Evolutionary conservation across 2,113 vertebrate species (phyloP), one percentile per base, ranked within the genome.

Genomic region (Trachemys scripta): DNA sequence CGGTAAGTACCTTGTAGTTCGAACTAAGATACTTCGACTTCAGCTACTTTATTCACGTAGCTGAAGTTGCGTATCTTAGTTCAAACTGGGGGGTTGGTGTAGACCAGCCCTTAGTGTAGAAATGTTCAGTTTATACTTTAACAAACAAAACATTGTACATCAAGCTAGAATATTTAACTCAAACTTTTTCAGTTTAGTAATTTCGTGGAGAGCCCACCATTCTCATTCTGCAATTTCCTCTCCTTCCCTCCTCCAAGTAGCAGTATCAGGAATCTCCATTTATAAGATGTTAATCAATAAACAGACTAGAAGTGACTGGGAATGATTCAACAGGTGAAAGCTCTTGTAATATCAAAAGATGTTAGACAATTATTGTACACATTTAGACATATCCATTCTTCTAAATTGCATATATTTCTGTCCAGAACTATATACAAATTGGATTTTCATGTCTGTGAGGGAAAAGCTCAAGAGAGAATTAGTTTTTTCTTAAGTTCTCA

Each of bases 181-280:
- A 72, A 72, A 72, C 35, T 38, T 38, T 65, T 65, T 72, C n/a
- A 72, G 65, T 69, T 69, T 10, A 69, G 20, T n/a, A 83, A 57
- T 22, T 79, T 19, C 19, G 35, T 29, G 47, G 75, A 94, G 22
- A 54, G 45, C 2, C 1, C 51, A 1, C 0, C 4, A 65, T 42
- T 57, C 45, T 38, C 16, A 24, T 14, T 25, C 65, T 65, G 31
- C 31, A 8, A 95, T 96, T 97, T 89, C 84, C 91, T 69, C 97
- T 96, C 89, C 84, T 96, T 84, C 96, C 87, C 95, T 97, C 96
- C 97, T 96, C 91, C 96, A 96, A 97, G 96, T 16, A 96, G 94
- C 89, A 96, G 2, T 9, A 92, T 8, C 42, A 16, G 95, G 96
- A 91, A 97, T 49, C 54, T 88, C 42, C 62, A 31, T 38, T 75